Conservation (phyloP, 1,140 invertebrate genomes). For the Hormaphis cornu region DNA sequence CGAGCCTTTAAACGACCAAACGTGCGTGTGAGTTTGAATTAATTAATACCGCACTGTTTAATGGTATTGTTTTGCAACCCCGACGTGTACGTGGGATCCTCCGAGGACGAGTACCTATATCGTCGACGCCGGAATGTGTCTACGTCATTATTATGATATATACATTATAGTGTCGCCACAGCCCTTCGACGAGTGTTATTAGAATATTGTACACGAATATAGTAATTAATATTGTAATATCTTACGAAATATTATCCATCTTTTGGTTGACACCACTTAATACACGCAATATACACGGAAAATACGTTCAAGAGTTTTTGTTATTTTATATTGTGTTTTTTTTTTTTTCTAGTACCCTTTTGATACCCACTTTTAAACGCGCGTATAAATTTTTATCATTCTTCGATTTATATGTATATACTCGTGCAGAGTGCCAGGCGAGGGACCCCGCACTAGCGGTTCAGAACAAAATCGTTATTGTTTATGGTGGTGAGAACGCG, state of each 20-base stretch:
- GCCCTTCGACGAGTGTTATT: not conserved
- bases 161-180: not conserved
- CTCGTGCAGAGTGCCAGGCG: too few species aligned
- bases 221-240: conserved; percentile 1
- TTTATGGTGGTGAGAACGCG: too few species aligned
- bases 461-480: too few species aligned
- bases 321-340: too few species aligned
- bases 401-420: too few species aligned
- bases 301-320: not conserved
- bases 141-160: not conserved
- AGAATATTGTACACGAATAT: not conserved
- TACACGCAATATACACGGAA: not conserved
- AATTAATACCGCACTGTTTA: not conserved
- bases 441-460: too few species aligned
- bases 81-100: not conserved
- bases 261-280: not conserved
- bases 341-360: too few species aligned
- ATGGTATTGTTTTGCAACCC: not conserved
- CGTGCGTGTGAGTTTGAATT: not conserved
- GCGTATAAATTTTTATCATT: too few species aligned
- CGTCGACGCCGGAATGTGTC: not conserved
- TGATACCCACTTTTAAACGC: too few species aligned
- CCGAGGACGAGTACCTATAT: not conserved
- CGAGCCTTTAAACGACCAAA: too few species aligned
- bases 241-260: not conserved